phyloP scores from a whole-genome alignment of 2,113 vertebrate species.

The Henicopernis longicauda region DNA sequence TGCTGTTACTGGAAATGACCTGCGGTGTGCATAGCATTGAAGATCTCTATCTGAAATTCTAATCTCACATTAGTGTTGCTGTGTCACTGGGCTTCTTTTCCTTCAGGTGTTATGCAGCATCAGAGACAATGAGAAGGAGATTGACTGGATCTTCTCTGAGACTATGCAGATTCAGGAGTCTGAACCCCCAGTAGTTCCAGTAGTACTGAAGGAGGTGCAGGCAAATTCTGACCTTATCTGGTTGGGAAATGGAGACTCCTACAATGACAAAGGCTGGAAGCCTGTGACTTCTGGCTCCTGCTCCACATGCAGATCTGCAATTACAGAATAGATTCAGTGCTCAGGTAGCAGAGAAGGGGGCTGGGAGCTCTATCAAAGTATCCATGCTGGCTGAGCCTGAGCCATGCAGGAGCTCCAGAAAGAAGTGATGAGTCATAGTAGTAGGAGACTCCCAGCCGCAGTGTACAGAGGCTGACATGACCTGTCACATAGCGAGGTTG shows the following conservation, averaged over 20 bases:
- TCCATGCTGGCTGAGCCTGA: neutral
- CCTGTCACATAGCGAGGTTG: neutral
- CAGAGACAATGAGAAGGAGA: neutral
- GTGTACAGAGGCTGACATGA: neutral
- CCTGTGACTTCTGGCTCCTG: neutral
- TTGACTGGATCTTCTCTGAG: neutral
- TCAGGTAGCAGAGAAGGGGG: neutral
- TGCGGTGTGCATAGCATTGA: neutral
- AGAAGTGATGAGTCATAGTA: neutral
- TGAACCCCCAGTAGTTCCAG: neutral
- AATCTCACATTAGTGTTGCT: neutral
- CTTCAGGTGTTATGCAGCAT: neutral
- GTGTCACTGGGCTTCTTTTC: neutral
- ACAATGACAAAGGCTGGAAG: neutral
- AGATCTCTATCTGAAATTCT: neutral
- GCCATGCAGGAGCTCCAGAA: neutral
- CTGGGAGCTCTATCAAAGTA: neutral
- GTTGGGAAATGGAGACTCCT: neutral
- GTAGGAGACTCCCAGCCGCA: neutral
- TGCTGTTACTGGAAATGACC: neutral
- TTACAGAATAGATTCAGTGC: neutral
- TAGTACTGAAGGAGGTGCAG: neutral
- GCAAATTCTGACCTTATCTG: neutral
- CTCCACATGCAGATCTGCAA: neutral
- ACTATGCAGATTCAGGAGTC: neutral